Base-by-base conservation (phyloP, 2,888 invertebrate species). In the Conus canariensis region DNA sequence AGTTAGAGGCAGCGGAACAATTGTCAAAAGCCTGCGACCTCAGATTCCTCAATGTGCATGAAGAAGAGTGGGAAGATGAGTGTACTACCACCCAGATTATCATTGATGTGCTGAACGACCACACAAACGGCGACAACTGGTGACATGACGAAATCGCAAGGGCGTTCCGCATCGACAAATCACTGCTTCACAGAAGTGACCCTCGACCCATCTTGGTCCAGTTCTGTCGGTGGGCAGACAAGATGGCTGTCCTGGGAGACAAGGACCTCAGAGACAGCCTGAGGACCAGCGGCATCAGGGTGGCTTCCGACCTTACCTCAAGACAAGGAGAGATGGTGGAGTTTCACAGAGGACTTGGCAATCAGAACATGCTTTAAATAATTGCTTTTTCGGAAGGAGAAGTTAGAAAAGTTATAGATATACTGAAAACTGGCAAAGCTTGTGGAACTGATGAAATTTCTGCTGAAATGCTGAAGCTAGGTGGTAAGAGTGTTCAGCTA, bases 161-260 rank as follows among this genome's bases (percentile, higher is more conserved):
- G 19, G 77, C 77, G 25, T 77, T 77, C 14, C 25, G 77, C 25
- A n/a, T 77, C 25, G 77, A 25, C 7, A 77, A 19, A 25, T 25
- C 77, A 10, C 77, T n/a, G 7, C 56, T 16, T 16, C 82, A 9
- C 56, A 19, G 82, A 19, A 82, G 19, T 19, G 56, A 82, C 56
- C 82, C 82, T 7, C 82, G 82, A 14, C 19, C 82, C 16, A 82
- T 56, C 7, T 56, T 45, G 7, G 82, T 82, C 14, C 82, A 45
- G 82, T 56, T 82, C 16, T 56, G 82, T 56, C 82, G 45, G 16
- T 82, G 82, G 56, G 45, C 82, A 8, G 82, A 82, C 82, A 82
- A 82, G 16, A 82, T 82, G 82, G 82, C 82, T 5, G 82, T 82
- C 6, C 56, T 82, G 45, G 82, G 56, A 4, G 82, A 82, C 56